Percentiles rank a stretch among this genome's conserved stretches.
Conservation (phyloP, 2,113 vertebrate species). For the Ciconia stormi region DNA sequence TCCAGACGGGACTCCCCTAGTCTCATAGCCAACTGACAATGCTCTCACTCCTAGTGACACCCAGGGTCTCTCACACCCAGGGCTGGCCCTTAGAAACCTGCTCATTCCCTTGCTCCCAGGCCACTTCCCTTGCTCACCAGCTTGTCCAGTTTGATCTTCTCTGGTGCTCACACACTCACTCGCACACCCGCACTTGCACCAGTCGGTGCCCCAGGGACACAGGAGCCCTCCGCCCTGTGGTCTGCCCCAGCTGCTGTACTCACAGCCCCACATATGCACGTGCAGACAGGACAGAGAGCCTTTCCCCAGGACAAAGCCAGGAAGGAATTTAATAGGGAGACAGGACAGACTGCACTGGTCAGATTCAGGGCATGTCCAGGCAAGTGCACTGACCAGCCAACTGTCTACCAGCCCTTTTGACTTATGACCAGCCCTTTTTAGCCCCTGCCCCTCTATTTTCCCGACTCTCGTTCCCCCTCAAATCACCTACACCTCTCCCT, state of each 20-base stretch:
- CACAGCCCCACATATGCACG: too few species aligned
- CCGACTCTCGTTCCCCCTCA: not conserved
- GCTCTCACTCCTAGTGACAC: not conserved
- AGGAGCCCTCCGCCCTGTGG: not conserved
- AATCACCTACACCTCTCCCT: too few species aligned
- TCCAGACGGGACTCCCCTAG: not conserved
- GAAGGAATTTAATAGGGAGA: too few species aligned
- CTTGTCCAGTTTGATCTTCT: not conserved
- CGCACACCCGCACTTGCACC: accelerated
- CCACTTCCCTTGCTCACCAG: not conserved
- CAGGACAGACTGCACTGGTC: not conserved
- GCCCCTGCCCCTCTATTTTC: not conserved
- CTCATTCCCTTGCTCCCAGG: not conserved
- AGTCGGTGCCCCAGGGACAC: not conserved
- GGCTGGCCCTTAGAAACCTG: not conserved
- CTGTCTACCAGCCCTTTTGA: too few species aligned
- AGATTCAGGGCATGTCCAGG: not conserved
- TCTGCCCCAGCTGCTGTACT: not conserved
- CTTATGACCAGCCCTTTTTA: not conserved
- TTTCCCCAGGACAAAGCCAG: too few species aligned
- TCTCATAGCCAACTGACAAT: not conserved
- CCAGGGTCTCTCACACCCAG: not conserved
- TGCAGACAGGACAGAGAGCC: too few species aligned
- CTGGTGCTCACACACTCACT: not conserved
- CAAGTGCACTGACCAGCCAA: not conserved